Conservation (phyloP, 2,797 vertebrate genomes). For the Sciurus carolinensis region DNA sequence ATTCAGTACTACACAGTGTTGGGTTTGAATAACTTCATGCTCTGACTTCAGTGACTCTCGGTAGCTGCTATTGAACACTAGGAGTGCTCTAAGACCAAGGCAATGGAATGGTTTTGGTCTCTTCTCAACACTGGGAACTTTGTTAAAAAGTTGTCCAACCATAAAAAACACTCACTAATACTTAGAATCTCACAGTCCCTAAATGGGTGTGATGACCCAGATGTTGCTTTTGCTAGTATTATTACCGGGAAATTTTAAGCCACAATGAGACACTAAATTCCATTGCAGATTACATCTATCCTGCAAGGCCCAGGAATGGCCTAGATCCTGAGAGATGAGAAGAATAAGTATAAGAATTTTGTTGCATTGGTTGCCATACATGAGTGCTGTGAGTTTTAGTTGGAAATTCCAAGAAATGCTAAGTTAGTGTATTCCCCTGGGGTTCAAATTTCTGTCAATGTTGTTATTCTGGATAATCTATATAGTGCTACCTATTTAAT, state of each 20-base stretch:
- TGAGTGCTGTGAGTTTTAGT: not conserved
- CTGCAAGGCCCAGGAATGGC: not conserved
- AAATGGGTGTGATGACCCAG: not conserved
- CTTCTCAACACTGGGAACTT: not conserved
- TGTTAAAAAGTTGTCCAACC: not conserved
- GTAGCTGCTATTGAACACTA: not conserved
- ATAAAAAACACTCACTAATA: not conserved
- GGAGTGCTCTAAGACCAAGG: not conserved
- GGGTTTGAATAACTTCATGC: not conserved
- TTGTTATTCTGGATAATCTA: not conserved
- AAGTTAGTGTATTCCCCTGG: not conserved
- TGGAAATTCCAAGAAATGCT: not conserved
- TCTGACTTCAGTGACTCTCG: not conserved
- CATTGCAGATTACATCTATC: not conserved
- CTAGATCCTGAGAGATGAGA: not conserved
- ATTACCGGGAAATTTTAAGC: not conserved
- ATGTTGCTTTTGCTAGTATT: not conserved
- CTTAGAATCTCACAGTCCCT: not conserved
- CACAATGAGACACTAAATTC: not conserved
- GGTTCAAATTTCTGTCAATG: not conserved
- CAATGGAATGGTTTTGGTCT: not conserved
- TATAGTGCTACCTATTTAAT: not conserved
- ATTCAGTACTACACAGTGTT: not conserved
- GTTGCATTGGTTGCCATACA: not conserved
- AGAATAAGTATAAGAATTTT: not conserved